A percentile compares a stretch with the other conserved stretches of the same genome.
These are phyloP conservation scores for Percopsis omiscomaycus DNA, from an alignment of 2,797 vertebrate species.

Conservation along the genomic window DNA sequence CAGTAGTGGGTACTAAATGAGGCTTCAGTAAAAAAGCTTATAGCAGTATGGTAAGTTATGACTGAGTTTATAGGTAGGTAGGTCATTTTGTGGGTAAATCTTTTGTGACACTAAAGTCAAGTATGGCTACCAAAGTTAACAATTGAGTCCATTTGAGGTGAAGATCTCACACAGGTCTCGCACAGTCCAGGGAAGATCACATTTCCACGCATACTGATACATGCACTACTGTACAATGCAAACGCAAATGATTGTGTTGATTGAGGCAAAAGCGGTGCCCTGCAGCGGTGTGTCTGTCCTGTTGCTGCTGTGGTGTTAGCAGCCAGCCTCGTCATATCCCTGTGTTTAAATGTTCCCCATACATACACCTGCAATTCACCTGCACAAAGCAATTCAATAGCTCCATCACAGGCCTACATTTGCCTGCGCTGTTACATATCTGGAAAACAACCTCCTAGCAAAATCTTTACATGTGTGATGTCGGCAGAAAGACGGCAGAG, in stretches of 20 bases:
- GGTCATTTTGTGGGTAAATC: too few relatives aligned
- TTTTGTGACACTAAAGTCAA: background rate
- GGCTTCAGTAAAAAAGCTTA: too few relatives aligned
- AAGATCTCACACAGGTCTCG: too few relatives aligned
- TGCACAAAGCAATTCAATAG: slow-evolving; percentile 3
- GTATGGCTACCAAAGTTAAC: slow-evolving; percentile 33
- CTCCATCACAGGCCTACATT: slow-evolving; percentile 19
- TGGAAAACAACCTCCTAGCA: slow-evolving; percentile 11
- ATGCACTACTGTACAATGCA: background rate
- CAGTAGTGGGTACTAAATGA: too few relatives aligned
- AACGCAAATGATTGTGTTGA: too few relatives aligned
- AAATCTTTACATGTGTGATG: slow-evolving; percentile 31
- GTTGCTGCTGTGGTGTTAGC: slow-evolving; percentile 39
- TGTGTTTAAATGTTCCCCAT: slow-evolving; percentile 12
- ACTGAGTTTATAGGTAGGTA: too few relatives aligned
- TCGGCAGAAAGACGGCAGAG: slow-evolving; percentile 25
- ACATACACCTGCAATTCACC: slow-evolving; percentile 18
- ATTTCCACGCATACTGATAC: background rate
- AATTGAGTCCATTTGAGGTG: slow-evolving; percentile 7
- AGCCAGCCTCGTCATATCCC: slow-evolving; percentile 33
- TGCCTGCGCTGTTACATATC: slow-evolving; percentile 23
- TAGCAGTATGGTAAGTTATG: too few relatives aligned
- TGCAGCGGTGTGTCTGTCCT: slow-evolving; percentile 34
- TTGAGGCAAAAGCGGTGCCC: too few relatives aligned
- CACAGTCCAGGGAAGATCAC: background rate